Percentiles rank a stretch among this genome's conserved stretches.
phyloP scores from a whole-genome alignment of 2,797 vertebrate species.

The Halcyon badia region DNA sequence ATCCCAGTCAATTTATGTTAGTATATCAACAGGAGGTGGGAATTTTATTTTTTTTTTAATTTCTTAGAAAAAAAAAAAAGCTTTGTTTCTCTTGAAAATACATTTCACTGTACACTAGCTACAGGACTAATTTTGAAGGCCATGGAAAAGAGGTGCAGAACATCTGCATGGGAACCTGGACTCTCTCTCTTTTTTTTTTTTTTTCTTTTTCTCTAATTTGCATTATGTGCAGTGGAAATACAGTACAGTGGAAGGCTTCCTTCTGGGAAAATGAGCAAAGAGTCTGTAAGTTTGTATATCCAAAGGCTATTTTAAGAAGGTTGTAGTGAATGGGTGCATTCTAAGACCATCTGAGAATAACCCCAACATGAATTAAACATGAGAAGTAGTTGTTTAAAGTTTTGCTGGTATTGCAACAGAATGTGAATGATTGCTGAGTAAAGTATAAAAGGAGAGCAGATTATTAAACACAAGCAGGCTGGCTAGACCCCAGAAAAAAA shows the following conservation, averaged over 20 bases:
- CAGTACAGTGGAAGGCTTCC: slow-evolving; percentile 54
- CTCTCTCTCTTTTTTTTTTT: not conserved
- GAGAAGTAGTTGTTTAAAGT: slow-evolving; percentile 59
- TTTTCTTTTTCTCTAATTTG: slow-evolving; percentile 8
- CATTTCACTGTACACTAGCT: not conserved
- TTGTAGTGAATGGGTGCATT: slow-evolving; percentile 60
- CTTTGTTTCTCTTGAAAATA: not conserved
- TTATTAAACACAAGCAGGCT: slow-evolving; percentile 50
- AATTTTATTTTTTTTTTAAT: not conserved
- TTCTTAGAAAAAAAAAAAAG: not conserved
- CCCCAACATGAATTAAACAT: slow-evolving; percentile 69
- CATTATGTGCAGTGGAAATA: slow-evolving; percentile 55
- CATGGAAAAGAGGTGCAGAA: slow-evolving; percentile 31
- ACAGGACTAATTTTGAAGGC: slow-evolving; percentile 12
- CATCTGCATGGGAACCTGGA: slow-evolving; percentile 52
- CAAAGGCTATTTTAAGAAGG: slow-evolving; percentile 71
- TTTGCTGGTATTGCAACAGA: slow-evolving; percentile 57
- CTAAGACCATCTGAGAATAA: slow-evolving; percentile 64
- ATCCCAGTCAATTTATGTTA: not conserved
- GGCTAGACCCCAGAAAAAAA: slow-evolving; percentile 58
- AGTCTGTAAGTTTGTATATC: slow-evolving; percentile 67
- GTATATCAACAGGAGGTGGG: not conserved
- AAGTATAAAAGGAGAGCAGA: slow-evolving; percentile 55
- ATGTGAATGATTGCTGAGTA: slow-evolving; percentile 59
- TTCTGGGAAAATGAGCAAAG: slow-evolving; percentile 65